Conservation (phyloP, 2,797 vertebrate genomes). For the Enteromius radiatus region DNA sequence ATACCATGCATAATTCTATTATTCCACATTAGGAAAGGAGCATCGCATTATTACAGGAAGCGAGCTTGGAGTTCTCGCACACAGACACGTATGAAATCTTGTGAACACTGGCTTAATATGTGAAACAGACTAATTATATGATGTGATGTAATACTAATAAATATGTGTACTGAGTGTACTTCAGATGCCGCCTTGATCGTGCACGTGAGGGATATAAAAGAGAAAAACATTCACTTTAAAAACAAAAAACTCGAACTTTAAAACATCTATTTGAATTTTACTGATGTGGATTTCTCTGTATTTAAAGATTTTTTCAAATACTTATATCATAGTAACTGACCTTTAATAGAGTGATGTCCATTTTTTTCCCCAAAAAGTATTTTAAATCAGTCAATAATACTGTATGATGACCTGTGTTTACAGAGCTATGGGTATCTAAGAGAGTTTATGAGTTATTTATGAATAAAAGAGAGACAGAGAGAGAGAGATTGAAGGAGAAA, state of each 20-base stretch:
- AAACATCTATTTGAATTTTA: background rate
- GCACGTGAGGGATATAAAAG: background rate
- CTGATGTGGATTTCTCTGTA: background rate
- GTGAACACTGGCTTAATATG: background rate
- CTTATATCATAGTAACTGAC: background rate
- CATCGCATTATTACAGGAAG: conserved; percentile 26
- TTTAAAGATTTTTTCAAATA: conserved; percentile 4
- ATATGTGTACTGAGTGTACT: background rate
- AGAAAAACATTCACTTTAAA: conserved; percentile 4
- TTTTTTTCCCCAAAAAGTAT: background rate
- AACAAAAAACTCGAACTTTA: background rate
- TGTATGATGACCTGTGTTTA: background rate
- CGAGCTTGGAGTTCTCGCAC: conserved; percentile 26
- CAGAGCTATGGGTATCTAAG: conserved; percentile 35
- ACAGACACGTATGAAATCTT: background rate
- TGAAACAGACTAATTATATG: conserved; percentile 11
- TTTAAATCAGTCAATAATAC: background rate
- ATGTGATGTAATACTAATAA: conserved; percentile 13
- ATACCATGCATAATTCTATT: conserved; percentile 56
- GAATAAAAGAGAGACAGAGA: background rate
- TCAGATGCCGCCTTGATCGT: background rate
- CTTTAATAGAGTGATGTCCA: background rate
- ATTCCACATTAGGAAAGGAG: conserved; percentile 53
- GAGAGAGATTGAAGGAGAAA: background rate
- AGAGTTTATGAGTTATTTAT: conserved; percentile 19